Conservation (phyloP, 2,113 vertebrate species). For the Casuarius casuarius region DNA sequence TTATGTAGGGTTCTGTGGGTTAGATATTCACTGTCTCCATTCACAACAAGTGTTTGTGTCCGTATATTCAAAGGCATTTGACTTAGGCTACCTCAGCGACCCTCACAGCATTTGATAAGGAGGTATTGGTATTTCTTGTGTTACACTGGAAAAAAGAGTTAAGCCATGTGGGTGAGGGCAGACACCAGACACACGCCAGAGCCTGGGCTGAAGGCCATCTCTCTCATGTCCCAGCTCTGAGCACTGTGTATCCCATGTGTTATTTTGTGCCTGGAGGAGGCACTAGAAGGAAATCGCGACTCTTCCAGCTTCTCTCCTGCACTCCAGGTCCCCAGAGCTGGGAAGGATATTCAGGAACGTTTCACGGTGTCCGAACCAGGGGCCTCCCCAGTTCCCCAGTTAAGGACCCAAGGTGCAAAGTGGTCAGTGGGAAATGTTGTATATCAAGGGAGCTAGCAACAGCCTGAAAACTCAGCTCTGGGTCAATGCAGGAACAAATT, state of each 20-base stretch:
- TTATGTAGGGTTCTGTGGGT: background rate
- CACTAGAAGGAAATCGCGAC: no score
- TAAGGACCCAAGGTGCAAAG: background rate
- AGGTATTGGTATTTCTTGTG: background rate
- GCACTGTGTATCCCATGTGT: no score
- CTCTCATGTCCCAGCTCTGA: background rate
- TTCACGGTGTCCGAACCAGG: no score
- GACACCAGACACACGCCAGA: background rate
- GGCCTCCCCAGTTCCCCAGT: no score
- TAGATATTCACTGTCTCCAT: background rate
- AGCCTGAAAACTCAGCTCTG: background rate
- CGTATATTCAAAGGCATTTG: background rate
- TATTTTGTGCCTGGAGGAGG: no score
- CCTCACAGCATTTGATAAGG: background rate
- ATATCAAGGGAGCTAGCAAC: background rate
- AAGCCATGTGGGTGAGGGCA: background rate
- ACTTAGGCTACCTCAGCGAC: fast-evolving
- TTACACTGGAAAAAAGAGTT: background rate
- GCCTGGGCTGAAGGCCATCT: background rate
- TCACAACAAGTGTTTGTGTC: background rate
- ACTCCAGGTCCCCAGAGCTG: no score
- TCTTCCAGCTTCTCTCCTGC: no score
- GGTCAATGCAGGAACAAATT: background rate
- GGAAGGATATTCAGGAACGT: no score
- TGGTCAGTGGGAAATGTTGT: background rate